A percentile compares a stretch with the other conserved stretches of the same genome.
These are phyloP conservation scores for Aphidius colemani DNA, from an alignment of 2,888 invertebrate genomes.

Conservation along the genomic window DNA sequence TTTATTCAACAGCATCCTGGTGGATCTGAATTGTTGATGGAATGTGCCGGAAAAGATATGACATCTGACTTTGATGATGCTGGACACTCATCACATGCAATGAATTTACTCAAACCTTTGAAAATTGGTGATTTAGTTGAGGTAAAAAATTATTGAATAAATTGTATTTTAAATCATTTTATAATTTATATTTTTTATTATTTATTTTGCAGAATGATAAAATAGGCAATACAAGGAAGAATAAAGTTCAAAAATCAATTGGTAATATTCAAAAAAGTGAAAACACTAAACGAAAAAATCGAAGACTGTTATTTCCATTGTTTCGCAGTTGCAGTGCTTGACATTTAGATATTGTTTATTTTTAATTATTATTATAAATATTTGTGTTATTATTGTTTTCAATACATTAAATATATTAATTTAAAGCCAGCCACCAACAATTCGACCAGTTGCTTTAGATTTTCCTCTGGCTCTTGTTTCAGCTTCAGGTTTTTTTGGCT, in stretches of 20 bases:
- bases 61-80: constrained; percentile 70
- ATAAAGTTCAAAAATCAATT: background rate
- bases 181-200: background rate
- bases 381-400: background rate
- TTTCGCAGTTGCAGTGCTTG: constrained; percentile 11
- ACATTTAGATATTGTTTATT: constrained; percentile 9
- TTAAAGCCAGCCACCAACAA: constrained; percentile 77
- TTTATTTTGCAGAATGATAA: constrained; percentile 36
- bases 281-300: constrained; percentile 12
- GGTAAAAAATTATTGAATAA: constrained; percentile 53
- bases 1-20: constrained; percentile 70
- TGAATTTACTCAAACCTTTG: constrained; percentile 63
- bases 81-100: constrained; percentile 73
- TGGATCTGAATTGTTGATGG: constrained; percentile 67
- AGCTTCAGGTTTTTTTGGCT: constrained; percentile 51
- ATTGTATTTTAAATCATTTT: constrained; percentile 10
- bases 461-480: constrained; percentile 65
- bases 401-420: background rate
- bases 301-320: constrained; percentile 15
- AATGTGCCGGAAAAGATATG: constrained; percentile 71
- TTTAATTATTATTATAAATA: constrained; percentile 2
- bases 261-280: no score
- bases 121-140: constrained; percentile 72
- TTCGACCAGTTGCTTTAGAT: constrained; percentile 74
- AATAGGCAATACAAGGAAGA: constrained; percentile 33